A percentile compares a stretch with the other conserved stretches of the same genome.
These are phyloP conservation scores for Melanotaenia pygmaea DNA, from an alignment of 2,797 vertebrate genomes.

Conservation along the genomic window DNA sequence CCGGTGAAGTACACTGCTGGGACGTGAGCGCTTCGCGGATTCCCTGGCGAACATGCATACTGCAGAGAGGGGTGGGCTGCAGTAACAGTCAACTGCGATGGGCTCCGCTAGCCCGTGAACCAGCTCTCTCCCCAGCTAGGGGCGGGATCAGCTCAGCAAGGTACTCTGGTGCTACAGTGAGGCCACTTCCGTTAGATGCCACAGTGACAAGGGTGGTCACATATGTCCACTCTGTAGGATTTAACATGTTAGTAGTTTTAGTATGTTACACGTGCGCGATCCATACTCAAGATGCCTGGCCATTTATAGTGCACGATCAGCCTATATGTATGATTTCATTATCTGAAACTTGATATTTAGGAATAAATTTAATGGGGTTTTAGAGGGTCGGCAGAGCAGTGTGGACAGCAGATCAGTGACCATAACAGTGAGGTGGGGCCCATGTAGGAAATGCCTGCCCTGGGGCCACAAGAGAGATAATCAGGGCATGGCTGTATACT, in stretches of 20 bases:
- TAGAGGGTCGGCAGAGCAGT: slow-evolving; percentile 10
- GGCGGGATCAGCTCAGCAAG: slow-evolving; percentile 77
- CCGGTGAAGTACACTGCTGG: slow-evolving; percentile 75
- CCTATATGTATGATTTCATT: neutral
- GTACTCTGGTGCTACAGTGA: slow-evolving; percentile 60
- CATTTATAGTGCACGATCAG: neutral
- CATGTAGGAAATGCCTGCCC: slow-evolving; percentile 63
- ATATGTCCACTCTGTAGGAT: slow-evolving; percentile 22
- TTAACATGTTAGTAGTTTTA: neutral
- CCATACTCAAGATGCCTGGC: neutral
- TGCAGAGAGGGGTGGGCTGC: slow-evolving; percentile 79
- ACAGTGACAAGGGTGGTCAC: slow-evolving; percentile 40
- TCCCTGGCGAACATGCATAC: slow-evolving; percentile 83
- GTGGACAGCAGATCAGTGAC: slow-evolving; percentile 30
- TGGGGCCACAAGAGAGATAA: slow-evolving; percentile 59
- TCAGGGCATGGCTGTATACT: slow-evolving; percentile 53
- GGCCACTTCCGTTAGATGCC: slow-evolving; percentile 68
- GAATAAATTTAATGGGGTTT: slow-evolving; percentile 6
- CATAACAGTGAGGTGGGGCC: slow-evolving; percentile 62
- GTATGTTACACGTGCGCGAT: neutral
- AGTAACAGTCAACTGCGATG: slow-evolving; percentile 64
- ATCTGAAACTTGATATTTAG: neutral
- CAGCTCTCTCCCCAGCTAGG: slow-evolving; percentile 69
- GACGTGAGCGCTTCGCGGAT: slow-evolving; percentile 78
- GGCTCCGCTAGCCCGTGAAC: slow-evolving; percentile 62